Evolutionary conservation across 2,888 invertebrate genomes (phyloP), one percentile per base, ranked within the genome.

Genomic region (Trissonchulus latispiculum): DNA sequence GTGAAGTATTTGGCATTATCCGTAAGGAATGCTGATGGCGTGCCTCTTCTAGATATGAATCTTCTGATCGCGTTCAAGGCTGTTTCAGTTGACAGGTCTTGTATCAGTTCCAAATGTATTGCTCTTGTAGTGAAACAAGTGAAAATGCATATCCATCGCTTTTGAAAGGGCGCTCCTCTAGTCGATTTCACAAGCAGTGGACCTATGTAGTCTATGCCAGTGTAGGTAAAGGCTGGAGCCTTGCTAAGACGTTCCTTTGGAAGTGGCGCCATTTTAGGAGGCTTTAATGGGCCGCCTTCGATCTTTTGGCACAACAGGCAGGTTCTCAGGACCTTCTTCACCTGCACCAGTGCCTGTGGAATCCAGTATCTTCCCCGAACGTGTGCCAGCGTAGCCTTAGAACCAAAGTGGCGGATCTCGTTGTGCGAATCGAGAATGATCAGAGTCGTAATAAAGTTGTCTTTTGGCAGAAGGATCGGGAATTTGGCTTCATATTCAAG

Each of bases 91-190:
- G n/a, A n/a, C n/a, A n/a, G n/a, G n/a, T n/a, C n/a, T n/a, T n/a
- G n/a, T n/a, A 64, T 32, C 32, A 64, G 66, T n/a, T 64, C 66
- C 29, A 64, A 32, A 64, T 64, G 66, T 29, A 64, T 64, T 32
- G 66, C 66, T 32, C 66, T 64, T 29, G 32, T 29, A 18, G 66
- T 64, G 29, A 64, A 29, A 32, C 66, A 64, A 29, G 66, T 64
- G 66, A 64, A 64, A 18, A 64, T 29, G 66, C 66, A 64, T 29
- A n/a, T 18, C 59, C 67, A 71, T n/a, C 8, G 3, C 29, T 71
- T 71, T n/a, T n/a, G n/a, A n/a, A n/a, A n/a, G n/a, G n/a, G n/a
- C n/a, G n/a, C n/a, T 15, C 15, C 18, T 67, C 70, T 70, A 15
- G 23, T 23, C 15, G 29, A 15, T 29, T 64, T 64, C 23, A 64